Evolutionary conservation across 2,113 vertebrate genomes (phyloP), one percentile per base, ranked within the genome.

Genomic region (Oncorhynchus gorbuscha): DNA sequence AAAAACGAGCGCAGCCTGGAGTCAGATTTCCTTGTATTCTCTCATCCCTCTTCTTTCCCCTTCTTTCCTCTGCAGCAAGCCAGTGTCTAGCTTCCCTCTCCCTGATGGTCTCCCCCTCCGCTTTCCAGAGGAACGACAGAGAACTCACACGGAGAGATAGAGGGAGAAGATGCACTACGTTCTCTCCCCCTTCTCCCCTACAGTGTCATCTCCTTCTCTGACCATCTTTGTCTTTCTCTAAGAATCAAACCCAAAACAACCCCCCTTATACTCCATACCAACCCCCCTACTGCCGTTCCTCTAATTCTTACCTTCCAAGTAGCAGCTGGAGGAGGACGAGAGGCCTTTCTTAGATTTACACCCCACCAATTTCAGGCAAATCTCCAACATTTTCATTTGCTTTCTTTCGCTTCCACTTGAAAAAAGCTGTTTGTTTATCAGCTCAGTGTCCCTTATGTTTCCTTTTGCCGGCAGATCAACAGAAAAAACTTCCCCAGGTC

Each of bases 321-420:
- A 98, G 86, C 96, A 99, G 94, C 96, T 97, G 92, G 97, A 97
- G 84, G 97, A 98, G 59, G 97, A 96, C 4, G 97, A 98, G 69
- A 99, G 97, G 74, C 96, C 97, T 86, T 98, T 99, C 89, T 99
- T 99, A 64, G 97, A 99, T 93, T 98, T 98, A 93, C 97, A 99
- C 90, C 97, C 97, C 94, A 99, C 97, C 94, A 99, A 93, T 95
- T 98, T 99, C 87, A 99, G 93, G 91, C 97, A 99, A 90, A 99
- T 99, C 93, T 99, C 97, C 96, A 99, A 94, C 97, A 99, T 99
- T 93, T 97, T 98, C 95, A 96, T 96, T 93, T 93, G 95, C 92
- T 93, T 93, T 85, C 80, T 84, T 86, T 89, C 84, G 76, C 83
- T 85, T 85, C 80, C 22, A 61, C 84, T 83, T 73, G 49, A 86